phyloP scores from a whole-genome alignment of 2,797 vertebrate species.

The Notamacropus eugenii region DNA sequence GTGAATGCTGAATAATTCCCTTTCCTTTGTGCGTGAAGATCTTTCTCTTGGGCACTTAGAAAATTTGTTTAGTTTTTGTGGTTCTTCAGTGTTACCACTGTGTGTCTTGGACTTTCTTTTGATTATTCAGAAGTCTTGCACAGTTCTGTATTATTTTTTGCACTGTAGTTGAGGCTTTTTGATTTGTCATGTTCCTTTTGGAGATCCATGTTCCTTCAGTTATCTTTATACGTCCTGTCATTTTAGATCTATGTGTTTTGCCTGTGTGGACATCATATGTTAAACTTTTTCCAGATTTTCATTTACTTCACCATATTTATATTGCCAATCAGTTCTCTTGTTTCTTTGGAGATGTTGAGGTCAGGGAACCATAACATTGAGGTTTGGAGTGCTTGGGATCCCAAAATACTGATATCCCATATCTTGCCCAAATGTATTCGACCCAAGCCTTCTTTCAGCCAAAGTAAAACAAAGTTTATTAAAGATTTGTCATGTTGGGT shows the following conservation, averaged over 20 bases:
- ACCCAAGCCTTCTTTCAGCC: too few relatives aligned
- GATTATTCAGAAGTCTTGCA: not conserved
- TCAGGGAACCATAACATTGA: too few relatives aligned
- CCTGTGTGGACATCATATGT: not conserved
- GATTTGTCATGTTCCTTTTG: not conserved
- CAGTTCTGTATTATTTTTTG: not conserved
- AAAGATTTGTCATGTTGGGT: too few relatives aligned
- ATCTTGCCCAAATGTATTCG: too few relatives aligned
- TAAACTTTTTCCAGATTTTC: not conserved
- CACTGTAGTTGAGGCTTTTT: not conserved
- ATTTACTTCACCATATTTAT: not conserved
- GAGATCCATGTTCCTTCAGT: not conserved
- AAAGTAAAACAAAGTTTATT: too few relatives aligned
- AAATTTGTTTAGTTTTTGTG: not conserved
- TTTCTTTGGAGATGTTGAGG: not conserved
- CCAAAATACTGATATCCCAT: too few relatives aligned
- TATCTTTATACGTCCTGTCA: not conserved
- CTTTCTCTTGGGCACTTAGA: not conserved
- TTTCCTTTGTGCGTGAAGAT: not conserved
- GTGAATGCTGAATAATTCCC: not conserved
- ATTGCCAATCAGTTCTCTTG: not conserved
- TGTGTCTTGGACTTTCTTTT: not conserved
- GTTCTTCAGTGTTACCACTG: not conserved
- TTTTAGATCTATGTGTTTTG: not conserved
- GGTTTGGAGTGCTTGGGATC: too few relatives aligned